phyloP scores from a whole-genome alignment of 2,113 vertebrate genomes.

The Cettia cetti region DNA sequence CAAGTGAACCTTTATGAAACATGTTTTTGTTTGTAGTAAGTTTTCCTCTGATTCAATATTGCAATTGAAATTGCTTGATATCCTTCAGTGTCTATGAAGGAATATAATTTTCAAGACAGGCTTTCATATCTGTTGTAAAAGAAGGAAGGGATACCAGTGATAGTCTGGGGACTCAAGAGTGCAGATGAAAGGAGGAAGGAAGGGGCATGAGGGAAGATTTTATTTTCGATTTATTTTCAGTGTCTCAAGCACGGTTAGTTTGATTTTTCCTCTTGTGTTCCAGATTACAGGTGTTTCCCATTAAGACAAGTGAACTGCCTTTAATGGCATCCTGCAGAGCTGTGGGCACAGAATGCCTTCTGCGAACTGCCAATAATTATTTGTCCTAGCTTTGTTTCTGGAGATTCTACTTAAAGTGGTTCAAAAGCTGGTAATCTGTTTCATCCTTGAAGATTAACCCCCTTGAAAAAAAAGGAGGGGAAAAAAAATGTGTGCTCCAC shows the following conservation, averaged over 20 bases:
- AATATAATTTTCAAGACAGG: constrained; percentile 49
- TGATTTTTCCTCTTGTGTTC: constrained; percentile 62
- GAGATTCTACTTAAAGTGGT: constrained; percentile 73
- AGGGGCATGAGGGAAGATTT: constrained; percentile 24
- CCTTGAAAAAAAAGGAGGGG: not conserved
- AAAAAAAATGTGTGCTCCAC: constrained; percentile 18
- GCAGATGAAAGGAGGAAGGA: not conserved
- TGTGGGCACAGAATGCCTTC: constrained; percentile 69
- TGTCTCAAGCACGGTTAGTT: constrained; percentile 61
- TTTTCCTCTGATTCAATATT: constrained; percentile 30
- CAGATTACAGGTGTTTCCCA: constrained; percentile 75
- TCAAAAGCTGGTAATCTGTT: constrained; percentile 81
- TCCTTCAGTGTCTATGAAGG: constrained; percentile 25
- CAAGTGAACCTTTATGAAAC: not conserved
- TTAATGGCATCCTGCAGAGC: constrained; percentile 71
- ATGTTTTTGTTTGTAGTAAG: not conserved
- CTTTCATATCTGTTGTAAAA: constrained; percentile 59
- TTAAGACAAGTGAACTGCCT: constrained; percentile 72
- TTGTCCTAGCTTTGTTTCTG: constrained; percentile 80
- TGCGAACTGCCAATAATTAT: constrained; percentile 78
- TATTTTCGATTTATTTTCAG: constrained; percentile 72
- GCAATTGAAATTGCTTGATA: constrained; percentile 35
- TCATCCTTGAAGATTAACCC: constrained; percentile 76
- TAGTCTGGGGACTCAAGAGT: not conserved
- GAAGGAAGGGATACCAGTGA: constrained; percentile 9